Percentiles rank a stretch among this genome's conserved stretches.
These are phyloP conservation scores for Notoglanidium macrostoma DNA, from an alignment of 2,797 vertebrate genomes.

Conservation along the genomic window DNA sequence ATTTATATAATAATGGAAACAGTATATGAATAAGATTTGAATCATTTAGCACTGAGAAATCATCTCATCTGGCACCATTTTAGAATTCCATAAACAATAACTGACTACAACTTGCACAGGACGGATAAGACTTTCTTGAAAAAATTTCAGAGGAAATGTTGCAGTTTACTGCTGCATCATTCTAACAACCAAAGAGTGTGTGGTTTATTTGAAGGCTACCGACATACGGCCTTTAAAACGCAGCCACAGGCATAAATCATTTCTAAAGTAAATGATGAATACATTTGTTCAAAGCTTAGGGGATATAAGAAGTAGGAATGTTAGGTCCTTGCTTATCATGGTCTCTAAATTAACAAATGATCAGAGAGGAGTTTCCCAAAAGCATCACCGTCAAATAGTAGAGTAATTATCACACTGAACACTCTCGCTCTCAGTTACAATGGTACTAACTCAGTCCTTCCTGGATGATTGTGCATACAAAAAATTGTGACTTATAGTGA, in stretches of 20 bases:
- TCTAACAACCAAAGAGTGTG: neutral
- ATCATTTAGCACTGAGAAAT: neutral
- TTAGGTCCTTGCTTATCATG: neutral
- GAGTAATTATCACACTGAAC: neutral
- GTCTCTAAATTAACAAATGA: neutral
- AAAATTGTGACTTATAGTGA: neutral
- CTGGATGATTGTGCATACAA: neutral
- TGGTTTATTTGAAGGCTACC: neutral
- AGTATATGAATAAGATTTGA: neutral
- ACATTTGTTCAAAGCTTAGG: neutral
- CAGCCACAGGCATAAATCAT: neutral
- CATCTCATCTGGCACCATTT: neutral
- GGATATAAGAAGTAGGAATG: neutral
- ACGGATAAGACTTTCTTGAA: neutral
- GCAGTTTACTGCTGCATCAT: neutral
- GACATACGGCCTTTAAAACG: neutral
- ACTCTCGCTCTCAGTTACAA: neutral
- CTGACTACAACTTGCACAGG: neutral
- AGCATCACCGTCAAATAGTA: neutral
- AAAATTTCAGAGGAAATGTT: neutral
- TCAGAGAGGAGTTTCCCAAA: neutral
- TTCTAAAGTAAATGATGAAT: neutral
- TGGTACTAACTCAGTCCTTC: neutral
- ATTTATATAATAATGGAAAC: neutral
- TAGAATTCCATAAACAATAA: neutral